Evolutionary conservation across 2,888 invertebrate genomes (phyloP), one percentile per base, ranked within the genome.

Genomic region (Parnassius apollo): DNA sequence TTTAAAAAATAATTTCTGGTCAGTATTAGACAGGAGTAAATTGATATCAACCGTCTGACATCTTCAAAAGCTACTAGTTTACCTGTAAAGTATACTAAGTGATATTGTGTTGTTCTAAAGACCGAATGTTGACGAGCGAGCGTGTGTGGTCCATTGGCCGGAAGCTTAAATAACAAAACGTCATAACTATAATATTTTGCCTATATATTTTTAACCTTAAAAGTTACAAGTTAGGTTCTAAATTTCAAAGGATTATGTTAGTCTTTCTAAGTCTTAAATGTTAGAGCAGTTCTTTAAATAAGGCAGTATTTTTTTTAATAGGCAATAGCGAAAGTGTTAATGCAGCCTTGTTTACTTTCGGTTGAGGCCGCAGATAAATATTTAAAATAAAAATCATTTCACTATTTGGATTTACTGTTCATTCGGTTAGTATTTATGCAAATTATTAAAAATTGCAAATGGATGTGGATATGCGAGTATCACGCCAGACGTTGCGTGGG

Each of bases 31-130:
- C 7, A 35, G 35, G 3, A 35, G 10, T 44, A 44, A 63, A 49
- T 54, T 62, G 49, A 54, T 35, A 58, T 56, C 42, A 46, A 11
- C 11, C 44, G 35, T 22, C 50, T 56, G 56, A 46, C 54, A 45
- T 51, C n/a, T 46, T 59, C 55, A 56, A 70, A 80, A 79, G 84
- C 83, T 88, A 85, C 88, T 84, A 86, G 51, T 88, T 83, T 87
- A 89, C 88, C 87, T 88, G 89, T 80, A 80, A 88, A 90, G 82
- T 88, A 85, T 85, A 88, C 86, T 88, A 88, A 90, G 85, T 88
- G 88, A 80, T 82, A 82, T 83, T 81, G 80, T 90, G 90, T 91
- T 90, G 86, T 91, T 88, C 85, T 86, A 86, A 78, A 85, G 85
- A 77, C 81, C 84, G 73, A 81, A 62, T 85, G 83, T 85, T 88